A percentile compares a stretch with the other conserved stretches of the same genome.
Conservation (phyloP, 1,140 invertebrate species). For the Dendrolimus kikuchii region DNA sequence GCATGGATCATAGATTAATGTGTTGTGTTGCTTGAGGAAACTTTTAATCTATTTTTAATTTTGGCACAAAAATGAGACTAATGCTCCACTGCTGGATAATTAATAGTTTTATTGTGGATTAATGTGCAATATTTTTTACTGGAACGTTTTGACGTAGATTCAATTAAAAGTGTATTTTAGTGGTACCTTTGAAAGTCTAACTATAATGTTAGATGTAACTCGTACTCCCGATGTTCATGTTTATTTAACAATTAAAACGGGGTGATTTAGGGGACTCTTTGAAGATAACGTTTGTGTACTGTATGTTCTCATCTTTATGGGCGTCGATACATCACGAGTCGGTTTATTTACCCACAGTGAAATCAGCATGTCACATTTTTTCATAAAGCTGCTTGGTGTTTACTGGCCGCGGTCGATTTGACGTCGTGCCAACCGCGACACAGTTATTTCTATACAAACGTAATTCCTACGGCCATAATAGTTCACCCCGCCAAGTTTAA, state of each 20-base stretch:
- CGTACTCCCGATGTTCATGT: constrained; percentile 10
- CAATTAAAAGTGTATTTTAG: background rate
- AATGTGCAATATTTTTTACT: background rate
- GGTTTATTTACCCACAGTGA: constrained; percentile 35
- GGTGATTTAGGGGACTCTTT: constrained; percentile 43
- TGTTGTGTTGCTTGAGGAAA: background rate
- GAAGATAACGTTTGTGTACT: constrained; percentile 20
- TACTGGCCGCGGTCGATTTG: constrained; percentile 35
- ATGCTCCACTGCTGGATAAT: no score
- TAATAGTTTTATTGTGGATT: background rate
- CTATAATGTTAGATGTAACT: constrained; percentile 7
- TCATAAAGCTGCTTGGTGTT: constrained; percentile 30
- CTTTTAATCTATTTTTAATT: no score
- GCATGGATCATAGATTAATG: background rate
- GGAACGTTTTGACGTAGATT: background rate
- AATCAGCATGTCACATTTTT: constrained; percentile 40
- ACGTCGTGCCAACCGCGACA: constrained; percentile 48
- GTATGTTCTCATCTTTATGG: constrained; percentile 19
- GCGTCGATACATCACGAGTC: constrained; percentile 21
- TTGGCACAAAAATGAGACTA: no score
- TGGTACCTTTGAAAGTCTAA: background rate
- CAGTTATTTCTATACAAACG: constrained; percentile 46
- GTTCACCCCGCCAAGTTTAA: background rate
- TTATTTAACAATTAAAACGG: constrained; percentile 24
- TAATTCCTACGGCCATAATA: constrained; percentile 19